Evolutionary conservation across 2,888 invertebrate genomes (phyloP).

Genomic region (Hyposoter dolosus): DNA sequence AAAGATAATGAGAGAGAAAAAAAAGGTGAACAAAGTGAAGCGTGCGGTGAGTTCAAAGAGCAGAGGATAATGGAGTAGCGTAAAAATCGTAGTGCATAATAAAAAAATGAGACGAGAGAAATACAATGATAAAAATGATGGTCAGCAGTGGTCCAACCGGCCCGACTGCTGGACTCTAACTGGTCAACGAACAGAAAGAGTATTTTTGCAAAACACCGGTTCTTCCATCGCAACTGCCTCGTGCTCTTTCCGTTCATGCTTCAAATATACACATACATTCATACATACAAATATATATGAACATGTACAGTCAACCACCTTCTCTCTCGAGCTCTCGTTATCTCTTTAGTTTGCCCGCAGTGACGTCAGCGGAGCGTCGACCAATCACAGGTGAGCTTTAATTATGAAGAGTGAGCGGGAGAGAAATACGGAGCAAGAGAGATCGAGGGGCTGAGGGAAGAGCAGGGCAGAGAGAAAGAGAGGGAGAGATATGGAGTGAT

Average conservation of each 20-base stretch:
- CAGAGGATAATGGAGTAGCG: conserved; percentile 13
- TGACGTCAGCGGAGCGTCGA: conserved; percentile 80
- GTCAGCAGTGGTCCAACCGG: conserved; percentile 74
- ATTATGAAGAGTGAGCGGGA: conserved; percentile 78
- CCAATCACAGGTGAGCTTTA: conserved; percentile 79
- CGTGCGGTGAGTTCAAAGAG: conserved; percentile 20
- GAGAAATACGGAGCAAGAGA: conserved; percentile 48
- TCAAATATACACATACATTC: background rate
- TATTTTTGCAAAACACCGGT: conserved; percentile 79
- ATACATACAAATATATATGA: background rate
- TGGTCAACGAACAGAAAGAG: conserved; percentile 72
- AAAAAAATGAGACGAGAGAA: conserved; percentile 33
- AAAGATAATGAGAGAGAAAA: background rate
- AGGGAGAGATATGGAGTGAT: conserved; percentile 62
- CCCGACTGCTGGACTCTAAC: conserved; percentile 78
- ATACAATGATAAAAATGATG: conserved; percentile 56
- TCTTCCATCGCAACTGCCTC: conserved; percentile 70
- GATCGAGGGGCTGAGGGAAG: conserved; percentile 59
- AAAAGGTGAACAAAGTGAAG: background rate
- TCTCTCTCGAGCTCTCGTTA: conserved; percentile 71
- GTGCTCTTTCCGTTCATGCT: conserved; percentile 43
- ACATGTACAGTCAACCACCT: background rate
- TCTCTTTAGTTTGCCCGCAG: conserved; percentile 77
- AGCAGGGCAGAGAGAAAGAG: conserved; percentile 42
- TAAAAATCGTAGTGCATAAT: conserved; percentile 11